Evolutionary conservation across 2,113 vertebrate species (phyloP), one percentile per base, ranked within the genome.

Genomic region (Pachycephala philippinensis): DNA sequence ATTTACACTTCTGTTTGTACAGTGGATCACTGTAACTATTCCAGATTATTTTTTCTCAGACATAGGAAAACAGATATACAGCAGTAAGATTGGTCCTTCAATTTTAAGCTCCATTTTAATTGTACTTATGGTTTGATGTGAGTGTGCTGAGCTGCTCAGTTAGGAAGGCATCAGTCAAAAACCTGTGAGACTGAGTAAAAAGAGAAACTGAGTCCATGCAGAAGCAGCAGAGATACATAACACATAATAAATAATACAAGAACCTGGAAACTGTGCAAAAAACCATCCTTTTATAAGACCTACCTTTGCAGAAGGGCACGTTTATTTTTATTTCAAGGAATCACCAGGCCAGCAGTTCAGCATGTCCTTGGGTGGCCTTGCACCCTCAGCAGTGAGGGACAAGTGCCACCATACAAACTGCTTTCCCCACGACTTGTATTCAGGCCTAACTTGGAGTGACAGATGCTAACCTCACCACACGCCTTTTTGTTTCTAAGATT

Each of bases 331-430:
- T 74, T 69, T 65, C 39, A 60, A 84, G 56, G 37, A 53, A 47
- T 35, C 5, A 14, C 11, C 16, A 47, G 5, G 10, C 15, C 21
- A 78, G 33, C 42, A 70, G n/a, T 50, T 80, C 22, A 61, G 23
- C 45, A 53, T 1, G 0, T 83, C 45, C 11, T 47, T 7, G 8
- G 60, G 30, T 4, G 2, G 20, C 5, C 6, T 20, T 27, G 8
- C 7, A 28, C 28, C 28, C 21, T 20, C 28, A 95, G 24, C 5
- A 2, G 44, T 0, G 1, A 87, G 7, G 10, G 15, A 15, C 14
- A 63, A 68, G 7, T n/a, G 22, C 35, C 4, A 1, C n/a, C 3
- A 0, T 20, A 22, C 35, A 47, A 65, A 68, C 13, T 53, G 18
- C 21, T 27, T 7, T 35, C 16, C 16, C 53, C 3, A 4, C 0